Conservation (phyloP, 2,797 vertebrate genomes). For the Fringilla coelebs region DNA sequence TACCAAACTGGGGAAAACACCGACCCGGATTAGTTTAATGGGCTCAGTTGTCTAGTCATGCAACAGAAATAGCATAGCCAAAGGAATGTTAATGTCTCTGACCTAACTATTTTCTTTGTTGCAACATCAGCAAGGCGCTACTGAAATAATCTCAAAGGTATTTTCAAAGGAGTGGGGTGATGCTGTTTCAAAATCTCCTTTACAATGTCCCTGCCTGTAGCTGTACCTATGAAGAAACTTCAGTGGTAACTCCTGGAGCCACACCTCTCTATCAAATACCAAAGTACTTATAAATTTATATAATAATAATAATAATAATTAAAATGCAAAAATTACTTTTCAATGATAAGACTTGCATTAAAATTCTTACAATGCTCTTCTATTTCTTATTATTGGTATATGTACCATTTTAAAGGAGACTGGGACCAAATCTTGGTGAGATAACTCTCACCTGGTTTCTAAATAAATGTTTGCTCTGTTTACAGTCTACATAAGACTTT, state of each 20-base stretch:
- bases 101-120: constrained; percentile 67
- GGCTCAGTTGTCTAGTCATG: constrained; percentile 2
- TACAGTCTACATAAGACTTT: not conserved
- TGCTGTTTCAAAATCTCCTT: constrained; percentile 37
- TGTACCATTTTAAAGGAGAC: not conserved
- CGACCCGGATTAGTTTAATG: not conserved
- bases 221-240: constrained; percentile 38
- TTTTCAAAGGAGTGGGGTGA: constrained; percentile 47
- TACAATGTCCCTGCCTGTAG: not conserved
- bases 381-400: not conserved
- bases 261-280: constrained; percentile 59
- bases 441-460: not conserved
- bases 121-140: constrained; percentile 49
- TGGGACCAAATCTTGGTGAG: not conserved
- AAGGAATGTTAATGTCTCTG: constrained; percentile 63
- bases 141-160: constrained; percentile 64
- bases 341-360: not conserved
- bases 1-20: constrained; percentile 11
- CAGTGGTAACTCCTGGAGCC: constrained; percentile 25
- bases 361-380: not conserved
- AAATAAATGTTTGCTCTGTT: not conserved
- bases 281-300: constrained; percentile 33
- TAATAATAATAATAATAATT: not conserved
- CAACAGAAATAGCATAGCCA: constrained; percentile 21
- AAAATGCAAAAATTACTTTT: constrained; percentile 34